phyloP scores from a whole-genome alignment of 2,113 vertebrate species.

The Chunga burmeisteri region DNA sequence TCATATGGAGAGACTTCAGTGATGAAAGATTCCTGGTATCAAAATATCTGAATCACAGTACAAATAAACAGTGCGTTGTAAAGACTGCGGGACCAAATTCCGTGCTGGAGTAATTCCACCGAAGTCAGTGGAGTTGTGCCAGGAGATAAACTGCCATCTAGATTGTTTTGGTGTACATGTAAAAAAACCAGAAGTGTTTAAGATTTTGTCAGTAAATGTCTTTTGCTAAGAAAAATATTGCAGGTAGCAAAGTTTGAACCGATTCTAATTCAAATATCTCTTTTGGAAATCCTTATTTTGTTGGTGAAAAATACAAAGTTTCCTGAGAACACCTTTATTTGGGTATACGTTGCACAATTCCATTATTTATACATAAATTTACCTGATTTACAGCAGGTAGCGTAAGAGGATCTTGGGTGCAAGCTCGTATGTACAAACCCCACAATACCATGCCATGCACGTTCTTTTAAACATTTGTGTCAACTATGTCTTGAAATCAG shows the following conservation, averaged over 20 bases:
- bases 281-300: neutral
- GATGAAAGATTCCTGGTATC: slow-evolving; percentile 46
- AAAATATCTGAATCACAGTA: slow-evolving; percentile 35
- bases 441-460: neutral
- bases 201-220: neutral
- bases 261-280: neutral
- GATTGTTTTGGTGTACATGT: neutral
- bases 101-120: slow-evolving; percentile 41
- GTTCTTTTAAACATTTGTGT: neutral
- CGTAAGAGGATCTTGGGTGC: neutral
- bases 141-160: slow-evolving; percentile 48
- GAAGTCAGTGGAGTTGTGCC: slow-evolving; percentile 19
- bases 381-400: neutral
- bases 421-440: neutral
- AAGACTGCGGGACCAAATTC: slow-evolving; percentile 43
- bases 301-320: neutral
- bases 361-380: neutral
- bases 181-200: neutral
- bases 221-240: neutral
- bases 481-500: neutral
- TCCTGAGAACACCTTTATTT: neutral
- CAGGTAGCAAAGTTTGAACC: neutral
- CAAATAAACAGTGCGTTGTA: slow-evolving; percentile 41
- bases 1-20: slow-evolving; percentile 53
- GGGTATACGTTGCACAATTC: neutral